Evolutionary conservation across 2,113 vertebrate species (phyloP), one percentile per base, ranked within the genome.

Genomic region (Capricornis sumatraensis): DNA sequence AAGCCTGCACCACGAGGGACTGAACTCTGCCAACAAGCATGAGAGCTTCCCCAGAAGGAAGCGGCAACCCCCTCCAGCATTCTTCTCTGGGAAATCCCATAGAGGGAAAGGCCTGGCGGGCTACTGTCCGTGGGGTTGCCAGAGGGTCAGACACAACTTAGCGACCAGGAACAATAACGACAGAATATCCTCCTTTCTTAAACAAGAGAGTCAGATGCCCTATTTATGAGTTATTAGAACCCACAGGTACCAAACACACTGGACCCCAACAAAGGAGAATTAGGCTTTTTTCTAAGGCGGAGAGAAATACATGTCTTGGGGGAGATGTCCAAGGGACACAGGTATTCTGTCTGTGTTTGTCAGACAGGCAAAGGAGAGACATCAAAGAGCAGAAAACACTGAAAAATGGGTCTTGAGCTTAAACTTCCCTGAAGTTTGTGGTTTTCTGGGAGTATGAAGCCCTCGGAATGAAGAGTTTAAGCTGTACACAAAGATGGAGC

Each of bases 171-270:
- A n/a, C 33, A 12, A 23, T 5, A 1, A 62, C 78, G 84, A 93
- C 40, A 94, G 91, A 92, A 27, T 94, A 33, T 71, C 16, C 94
- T 84, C 40, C 50, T 90, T 91, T 74, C 64, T 79, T 76, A 82
- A 45, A 82, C 27, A 27, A 55, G 91, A 92, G 36, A 96, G 93
- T 87, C 13, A 87, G 13, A 5, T 33, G 94, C 94, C 86, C 74
- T 94, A 87, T 89, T 96, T 95, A 45, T 92, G 87, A 97, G 89
- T 96, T 95, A 92, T 91, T 84, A 95, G 62, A 25, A 53, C 27
- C 19, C 52, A 94, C n/a, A 21, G 45, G 7, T 87, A 58, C 79
- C 83, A 94, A 96, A 67, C 43, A 89, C 52, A 60, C 28, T 92
- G 85, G 28, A 92, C 87, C 47, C 58, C 33, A 91, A 57, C 58